Conservation (phyloP, 1,140 invertebrate species). For the Drosophila kurseongensis region DNA sequence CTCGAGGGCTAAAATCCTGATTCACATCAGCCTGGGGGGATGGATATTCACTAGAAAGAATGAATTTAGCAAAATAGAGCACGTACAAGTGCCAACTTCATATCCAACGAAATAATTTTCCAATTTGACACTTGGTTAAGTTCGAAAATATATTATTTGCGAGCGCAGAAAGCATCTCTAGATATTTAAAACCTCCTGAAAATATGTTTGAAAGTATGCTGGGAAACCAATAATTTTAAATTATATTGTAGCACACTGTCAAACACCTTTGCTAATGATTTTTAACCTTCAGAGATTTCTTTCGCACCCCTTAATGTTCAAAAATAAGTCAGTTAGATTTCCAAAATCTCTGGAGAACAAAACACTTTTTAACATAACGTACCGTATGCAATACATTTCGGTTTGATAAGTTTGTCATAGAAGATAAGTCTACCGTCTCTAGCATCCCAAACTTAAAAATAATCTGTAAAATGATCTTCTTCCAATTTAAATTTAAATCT, state of each 20-base stretch:
- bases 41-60: background rate
- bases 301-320: too few relatives aligned
- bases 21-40: background rate
- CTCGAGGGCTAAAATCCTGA: conserved; percentile 56
- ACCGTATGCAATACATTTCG: background rate
- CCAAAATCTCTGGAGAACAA: background rate
- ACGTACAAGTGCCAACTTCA: background rate
- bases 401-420: too few relatives aligned
- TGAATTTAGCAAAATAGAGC: background rate
- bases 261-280: background rate
- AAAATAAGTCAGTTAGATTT: background rate
- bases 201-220: too few relatives aligned
- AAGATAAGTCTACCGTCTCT: too few relatives aligned
- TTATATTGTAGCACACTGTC: too few relatives aligned
- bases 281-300: background rate
- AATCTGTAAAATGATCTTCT: too few relatives aligned
- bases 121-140: background rate
- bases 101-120: background rate
- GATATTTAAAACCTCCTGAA: too few relatives aligned
- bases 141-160: background rate
- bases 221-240: too few relatives aligned
- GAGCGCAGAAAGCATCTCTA: too few relatives aligned
- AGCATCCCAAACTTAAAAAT: too few relatives aligned
- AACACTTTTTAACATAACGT: background rate
- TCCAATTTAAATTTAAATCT: too few relatives aligned